These are phyloP conservation scores for Antrozous pallidus DNA, from an alignment of 2,797 vertebrate genomes.

Conservation along the genomic window DNA sequence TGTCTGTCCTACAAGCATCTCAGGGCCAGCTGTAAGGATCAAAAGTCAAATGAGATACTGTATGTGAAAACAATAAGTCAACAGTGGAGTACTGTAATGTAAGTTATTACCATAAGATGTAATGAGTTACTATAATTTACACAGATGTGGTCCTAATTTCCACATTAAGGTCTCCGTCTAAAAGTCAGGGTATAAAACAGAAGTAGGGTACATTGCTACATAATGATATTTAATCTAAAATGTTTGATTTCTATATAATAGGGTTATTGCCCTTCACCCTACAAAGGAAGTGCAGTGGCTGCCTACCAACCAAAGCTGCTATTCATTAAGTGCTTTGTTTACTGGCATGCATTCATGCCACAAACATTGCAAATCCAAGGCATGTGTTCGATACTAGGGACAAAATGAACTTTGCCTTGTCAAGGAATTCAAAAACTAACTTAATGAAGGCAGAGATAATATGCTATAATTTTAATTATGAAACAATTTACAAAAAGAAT, in stretches of 20 bases:
- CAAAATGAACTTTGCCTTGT: neutral
- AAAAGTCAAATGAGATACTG: neutral
- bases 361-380: neutral
- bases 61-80: neutral
- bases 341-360: neutral
- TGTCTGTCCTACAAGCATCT: neutral
- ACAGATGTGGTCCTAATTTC: neutral
- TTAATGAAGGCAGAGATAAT: neutral
- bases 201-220: neutral
- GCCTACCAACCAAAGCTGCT: neutral
- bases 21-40: neutral
- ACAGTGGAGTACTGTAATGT: neutral
- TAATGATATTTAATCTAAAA: neutral
- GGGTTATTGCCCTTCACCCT: too few relatives aligned
- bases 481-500: neutral
- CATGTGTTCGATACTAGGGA: neutral
- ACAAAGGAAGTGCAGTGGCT: neutral
- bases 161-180: neutral
- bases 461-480: conserved; percentile 8
- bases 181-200: neutral
- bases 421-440: neutral
- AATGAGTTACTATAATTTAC: neutral
- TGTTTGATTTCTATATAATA: neutral
- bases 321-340: neutral
- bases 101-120: neutral